phyloP scores from a whole-genome alignment of 1,140 invertebrate species.

The Chymomyza costata region DNA sequence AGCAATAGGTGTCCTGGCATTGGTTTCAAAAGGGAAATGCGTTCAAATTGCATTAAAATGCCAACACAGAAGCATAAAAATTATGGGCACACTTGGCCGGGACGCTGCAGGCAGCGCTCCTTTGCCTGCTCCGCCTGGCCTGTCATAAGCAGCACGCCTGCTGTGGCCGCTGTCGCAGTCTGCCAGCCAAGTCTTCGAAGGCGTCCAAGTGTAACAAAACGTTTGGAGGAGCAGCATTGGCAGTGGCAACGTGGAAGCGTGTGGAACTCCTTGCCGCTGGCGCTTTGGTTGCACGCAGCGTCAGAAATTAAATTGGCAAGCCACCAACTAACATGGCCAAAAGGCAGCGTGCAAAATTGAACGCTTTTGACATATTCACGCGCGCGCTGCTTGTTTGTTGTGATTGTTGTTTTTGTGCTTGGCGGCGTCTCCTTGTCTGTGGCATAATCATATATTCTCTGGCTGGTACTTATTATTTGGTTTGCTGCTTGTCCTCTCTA shows the following conservation, averaged over 20 bases:
- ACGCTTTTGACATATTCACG: conserved; percentile 70
- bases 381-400: conserved; percentile 46
- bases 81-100: conserved; percentile 65
- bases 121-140: conserved; percentile 15
- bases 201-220: conserved; percentile 72
- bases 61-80: conserved; percentile 72
- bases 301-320: conserved; percentile 72
- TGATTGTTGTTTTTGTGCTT: conserved; percentile 11
- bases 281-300: conserved; percentile 40
- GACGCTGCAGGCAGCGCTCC: conserved; percentile 9
- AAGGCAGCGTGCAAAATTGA: conserved; percentile 58
- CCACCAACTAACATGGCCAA: conserved; percentile 46
- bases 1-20: conserved; percentile 73
- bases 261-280: conserved; percentile 36
- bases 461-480: conserved; percentile 65
- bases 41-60: conserved; percentile 71
- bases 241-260: no score
- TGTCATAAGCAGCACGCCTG: conserved; percentile 68
- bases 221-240: no score
- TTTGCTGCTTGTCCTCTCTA: conserved; percentile 8
- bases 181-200: conserved; percentile 51
- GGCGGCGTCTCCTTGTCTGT: conserved; percentile 60
- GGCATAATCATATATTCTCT: conserved; percentile 71
- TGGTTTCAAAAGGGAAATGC: conserved; percentile 72
- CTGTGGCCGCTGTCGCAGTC: conserved; percentile 43